Evolutionary conservation across 2,888 invertebrate genomes (phyloP).

Genomic region (Nebria brevicollis): DNA sequence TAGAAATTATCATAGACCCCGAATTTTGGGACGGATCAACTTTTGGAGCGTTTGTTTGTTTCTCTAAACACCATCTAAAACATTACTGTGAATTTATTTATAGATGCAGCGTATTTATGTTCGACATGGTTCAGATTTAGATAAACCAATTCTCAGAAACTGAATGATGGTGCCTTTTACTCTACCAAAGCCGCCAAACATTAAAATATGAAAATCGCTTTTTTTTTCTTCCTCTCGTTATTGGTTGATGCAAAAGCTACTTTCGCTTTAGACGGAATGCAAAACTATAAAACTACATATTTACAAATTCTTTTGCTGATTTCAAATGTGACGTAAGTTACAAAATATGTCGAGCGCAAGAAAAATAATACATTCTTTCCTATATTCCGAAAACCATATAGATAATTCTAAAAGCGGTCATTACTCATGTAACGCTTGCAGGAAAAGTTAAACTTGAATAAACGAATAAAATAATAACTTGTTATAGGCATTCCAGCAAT

Average conservation of each 20-base stretch:
- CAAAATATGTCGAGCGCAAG: not conserved
- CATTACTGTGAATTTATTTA: conserved; percentile 45
- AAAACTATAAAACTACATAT: not conserved
- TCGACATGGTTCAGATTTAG: conserved; percentile 35
- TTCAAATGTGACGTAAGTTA: not conserved
- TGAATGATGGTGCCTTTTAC: not conserved
- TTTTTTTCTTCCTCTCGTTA: not conserved
- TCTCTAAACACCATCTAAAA: conserved; percentile 35
- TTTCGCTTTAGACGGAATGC: not conserved
- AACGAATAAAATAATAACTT: not conserved
- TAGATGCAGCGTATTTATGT: conserved; percentile 41
- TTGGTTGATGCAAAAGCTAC: not conserved
- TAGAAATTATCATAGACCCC: not conserved
- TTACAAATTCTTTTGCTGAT: not conserved
- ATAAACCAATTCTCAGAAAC: conserved; percentile 38
- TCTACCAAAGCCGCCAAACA: not conserved
- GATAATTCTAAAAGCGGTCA: too few relatives aligned
- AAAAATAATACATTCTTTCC: too few relatives aligned
- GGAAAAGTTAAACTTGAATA: not conserved
- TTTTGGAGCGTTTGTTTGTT: conserved; percentile 16
- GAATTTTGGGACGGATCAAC: not conserved
- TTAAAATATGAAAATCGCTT: not conserved
- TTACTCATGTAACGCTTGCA: too few relatives aligned
- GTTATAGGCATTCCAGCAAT: not conserved
- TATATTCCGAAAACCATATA: too few relatives aligned